Percentiles rank a stretch among this genome's conserved stretches.
Conservation (phyloP, 2,113 vertebrate species). For the Cariama cristata region DNA sequence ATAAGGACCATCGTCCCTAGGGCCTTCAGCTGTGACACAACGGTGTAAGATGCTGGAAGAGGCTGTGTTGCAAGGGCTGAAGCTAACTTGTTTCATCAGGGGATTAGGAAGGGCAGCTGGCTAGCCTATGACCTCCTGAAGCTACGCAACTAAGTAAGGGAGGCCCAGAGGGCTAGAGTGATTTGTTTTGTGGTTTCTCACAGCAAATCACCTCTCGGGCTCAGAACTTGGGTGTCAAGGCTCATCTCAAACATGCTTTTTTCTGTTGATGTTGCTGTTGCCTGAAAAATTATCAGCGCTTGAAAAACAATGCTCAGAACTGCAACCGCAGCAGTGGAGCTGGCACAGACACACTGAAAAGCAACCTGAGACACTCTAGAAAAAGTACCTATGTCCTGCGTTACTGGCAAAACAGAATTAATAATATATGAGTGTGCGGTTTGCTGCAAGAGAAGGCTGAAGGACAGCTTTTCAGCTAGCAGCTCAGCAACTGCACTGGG, state of each 20-base stretch:
- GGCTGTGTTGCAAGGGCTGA: not conserved
- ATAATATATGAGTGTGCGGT: not conserved
- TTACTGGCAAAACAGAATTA: conserved; percentile 6
- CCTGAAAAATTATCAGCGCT: not conserved
- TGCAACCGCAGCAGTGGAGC: not conserved
- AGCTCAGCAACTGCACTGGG: not conserved
- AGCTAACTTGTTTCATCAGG: not conserved
- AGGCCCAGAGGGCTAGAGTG: not conserved
- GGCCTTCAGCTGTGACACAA: not conserved
- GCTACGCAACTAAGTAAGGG: not conserved
- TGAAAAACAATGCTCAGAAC: not conserved
- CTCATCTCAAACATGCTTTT: not conserved
- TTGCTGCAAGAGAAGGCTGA: conserved; percentile 15
- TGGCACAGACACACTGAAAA: not conserved
- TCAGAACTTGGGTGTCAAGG: conserved; percentile 3
- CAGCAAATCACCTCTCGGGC: not conserved
- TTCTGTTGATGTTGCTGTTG: not conserved
- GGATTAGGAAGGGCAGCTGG: not conserved
- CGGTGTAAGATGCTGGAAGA: not conserved
- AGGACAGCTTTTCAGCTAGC: conserved; percentile 34
- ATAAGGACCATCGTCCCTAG: not conserved
- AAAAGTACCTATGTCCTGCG: not conserved
- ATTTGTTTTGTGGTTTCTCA: conserved; percentile 16
- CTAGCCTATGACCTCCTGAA: not conserved
- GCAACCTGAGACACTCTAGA: not conserved